Evolutionary conservation across 2,888 invertebrate genomes (phyloP).

Genomic region (Ochropleura leucogaster): DNA sequence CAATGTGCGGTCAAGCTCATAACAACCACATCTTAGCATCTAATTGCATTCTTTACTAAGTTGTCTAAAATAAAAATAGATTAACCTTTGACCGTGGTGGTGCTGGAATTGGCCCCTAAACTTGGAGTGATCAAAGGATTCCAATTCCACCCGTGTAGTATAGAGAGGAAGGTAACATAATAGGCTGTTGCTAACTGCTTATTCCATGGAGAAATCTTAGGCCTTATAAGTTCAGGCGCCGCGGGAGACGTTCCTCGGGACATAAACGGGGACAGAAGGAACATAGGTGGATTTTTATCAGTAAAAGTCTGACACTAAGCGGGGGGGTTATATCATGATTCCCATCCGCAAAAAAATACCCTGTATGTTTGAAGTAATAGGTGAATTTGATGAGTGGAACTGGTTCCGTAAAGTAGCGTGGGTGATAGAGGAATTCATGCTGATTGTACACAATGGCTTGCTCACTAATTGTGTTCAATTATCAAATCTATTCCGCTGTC

Average conservation of each 20-base stretch:
- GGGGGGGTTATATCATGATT: too few relatives aligned
- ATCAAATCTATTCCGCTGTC: constrained; percentile 53
- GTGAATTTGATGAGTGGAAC: background rate
- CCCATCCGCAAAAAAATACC: too few relatives aligned
- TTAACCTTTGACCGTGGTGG: background rate
- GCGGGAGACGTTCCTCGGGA: too few relatives aligned
- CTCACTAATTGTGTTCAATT: constrained; percentile 54
- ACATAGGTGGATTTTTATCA: too few relatives aligned
- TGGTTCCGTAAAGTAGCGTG: constrained; percentile 6
- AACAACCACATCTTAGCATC: background rate
- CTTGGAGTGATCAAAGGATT: background rate
- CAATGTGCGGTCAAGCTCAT: constrained; percentile 17
- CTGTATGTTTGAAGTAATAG: background rate
- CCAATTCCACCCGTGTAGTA: background rate
- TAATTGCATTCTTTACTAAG: background rate
- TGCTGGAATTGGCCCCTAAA: background rate
- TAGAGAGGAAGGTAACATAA: background rate
- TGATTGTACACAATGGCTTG: constrained; percentile 42
- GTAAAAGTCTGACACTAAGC: too few relatives aligned
- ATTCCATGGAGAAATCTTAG: background rate
- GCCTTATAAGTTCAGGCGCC: background rate
- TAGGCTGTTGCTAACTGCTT: background rate
- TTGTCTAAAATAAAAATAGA: background rate
- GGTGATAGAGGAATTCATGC: constrained; percentile 14
- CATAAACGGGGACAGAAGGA: too few relatives aligned